Evolutionary conservation across 35 echinoderm and acorn worm species (phyloP).

Genomic region (Lytechinus variegatus): DNA sequence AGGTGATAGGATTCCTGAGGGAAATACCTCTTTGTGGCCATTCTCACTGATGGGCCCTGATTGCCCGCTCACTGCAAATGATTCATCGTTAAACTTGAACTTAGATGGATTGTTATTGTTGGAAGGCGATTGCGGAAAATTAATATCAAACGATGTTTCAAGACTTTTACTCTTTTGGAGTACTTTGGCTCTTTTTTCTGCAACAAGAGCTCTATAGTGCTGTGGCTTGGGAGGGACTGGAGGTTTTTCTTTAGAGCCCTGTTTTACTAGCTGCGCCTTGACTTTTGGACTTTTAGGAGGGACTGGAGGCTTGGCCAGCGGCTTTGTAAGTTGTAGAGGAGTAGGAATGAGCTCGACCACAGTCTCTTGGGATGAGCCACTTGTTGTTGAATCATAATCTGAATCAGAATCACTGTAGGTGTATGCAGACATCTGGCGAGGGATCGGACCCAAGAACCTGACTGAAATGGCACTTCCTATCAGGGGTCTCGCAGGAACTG

Average conservation of each 20-base stretch:
- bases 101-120: neutral
- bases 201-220: neutral
- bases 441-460: conserved; percentile 28
- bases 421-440: conserved; percentile 47
- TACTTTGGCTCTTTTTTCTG: neutral
- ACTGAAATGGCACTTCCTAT: conserved; percentile 39
- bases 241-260: conserved; percentile 3
- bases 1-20: neutral
- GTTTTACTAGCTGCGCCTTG: neutral
- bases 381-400: conserved; percentile 41
- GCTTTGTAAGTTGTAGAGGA: neutral
- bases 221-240: conserved; percentile 40
- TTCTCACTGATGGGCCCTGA: neutral
- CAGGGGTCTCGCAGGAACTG: neutral
- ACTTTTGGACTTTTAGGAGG: neutral
- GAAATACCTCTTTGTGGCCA: neutral
- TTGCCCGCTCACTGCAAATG: neutral
- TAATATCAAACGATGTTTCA: neutral
- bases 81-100: neutral
- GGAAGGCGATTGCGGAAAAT: neutral
- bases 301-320: neutral
- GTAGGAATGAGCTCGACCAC: neutral
- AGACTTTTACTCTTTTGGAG: neutral
- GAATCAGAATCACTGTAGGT: conserved; percentile 44
- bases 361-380: conserved; percentile 46